Base-by-base conservation (phyloP, 2,113 vertebrate species). In the Bostrychus sinensis region DNA sequence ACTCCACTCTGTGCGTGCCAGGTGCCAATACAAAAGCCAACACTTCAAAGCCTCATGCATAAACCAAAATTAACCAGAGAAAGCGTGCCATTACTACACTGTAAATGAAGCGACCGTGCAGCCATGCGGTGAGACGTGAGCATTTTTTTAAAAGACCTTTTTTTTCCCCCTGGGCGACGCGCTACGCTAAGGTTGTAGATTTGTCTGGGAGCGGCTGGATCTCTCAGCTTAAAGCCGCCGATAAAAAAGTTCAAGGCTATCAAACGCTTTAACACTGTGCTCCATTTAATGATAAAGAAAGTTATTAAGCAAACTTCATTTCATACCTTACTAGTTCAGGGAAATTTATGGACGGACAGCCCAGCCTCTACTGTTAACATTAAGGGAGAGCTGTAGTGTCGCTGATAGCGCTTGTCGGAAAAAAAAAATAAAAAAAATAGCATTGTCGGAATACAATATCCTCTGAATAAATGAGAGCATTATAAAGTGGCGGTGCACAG, bases 241-340 rank as follows among this genome's bases (percentile, higher is more conserved):
- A 85, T 75, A 65, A 77, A 26, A 34, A 75, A 80, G 65, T 75
- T 77, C 61, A 60, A 41, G 43, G 51, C 75, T 62, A 65, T 82
- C 65, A 71, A 63, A 80, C 1, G 5, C 64, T 64, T 63, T 23
- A n/a, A 51, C 5, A 23, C 53, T 64, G 26, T 54, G 23, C 32
- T 70, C 37, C 53, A 45, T 83, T 62, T 82, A 71, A 76, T 76
- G 74, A 76, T 72, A 75, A 71, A 77, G 70, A 79, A 77, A 84
- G 54, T 73, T 83, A 71, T 70, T 78, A 78, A 65, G 20, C 12
- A 59, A 72, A 77, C 62, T 68, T 82, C 75, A 84, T 86, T 84
- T 82, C 81, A 82, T 68, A 75, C 56, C 71, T 62, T 74, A 77
- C 55, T 72, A 74, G 42, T 58, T 74, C 69, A 64, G 63, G 48